A percentile compares a stretch with the other conserved stretches of the same genome.
Evolutionary conservation across 2,113 vertebrate species (phyloP).

Genomic region (Sturnus vulgaris): DNA sequence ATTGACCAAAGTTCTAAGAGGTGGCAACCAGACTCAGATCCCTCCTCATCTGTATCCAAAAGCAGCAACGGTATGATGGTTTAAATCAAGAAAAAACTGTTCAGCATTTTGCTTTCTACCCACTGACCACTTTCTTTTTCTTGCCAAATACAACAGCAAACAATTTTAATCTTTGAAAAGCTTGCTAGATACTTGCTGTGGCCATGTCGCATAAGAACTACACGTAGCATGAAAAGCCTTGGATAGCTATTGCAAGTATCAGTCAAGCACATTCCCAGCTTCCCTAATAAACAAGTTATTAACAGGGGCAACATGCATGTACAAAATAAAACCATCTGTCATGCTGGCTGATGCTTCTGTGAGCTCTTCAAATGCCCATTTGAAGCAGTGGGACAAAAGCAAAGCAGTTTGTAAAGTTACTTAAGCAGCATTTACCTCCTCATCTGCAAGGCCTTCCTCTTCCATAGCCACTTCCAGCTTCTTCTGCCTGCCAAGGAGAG

Average conservation of each 20-base stretch:
- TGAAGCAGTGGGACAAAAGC: background rate
- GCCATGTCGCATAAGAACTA: background rate
- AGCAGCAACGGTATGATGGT: fast-evolving
- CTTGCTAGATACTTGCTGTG: background rate
- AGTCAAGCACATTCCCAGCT: background rate
- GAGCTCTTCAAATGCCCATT: background rate
- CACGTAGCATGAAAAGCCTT: background rate
- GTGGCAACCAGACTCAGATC: background rate
- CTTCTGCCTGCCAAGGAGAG: slow-evolving; percentile 84
- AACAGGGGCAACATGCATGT: background rate
- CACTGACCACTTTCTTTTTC: background rate
- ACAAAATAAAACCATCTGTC: background rate
- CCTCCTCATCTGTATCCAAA: background rate
- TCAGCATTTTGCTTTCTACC: background rate
- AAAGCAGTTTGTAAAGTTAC: background rate
- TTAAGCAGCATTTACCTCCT: slow-evolving; percentile 81
- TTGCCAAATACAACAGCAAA: background rate
- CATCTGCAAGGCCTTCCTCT: slow-evolving; percentile 91
- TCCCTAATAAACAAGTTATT: background rate
- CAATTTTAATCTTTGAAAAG: background rate
- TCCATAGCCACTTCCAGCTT: slow-evolving; percentile 98
- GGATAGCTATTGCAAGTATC: background rate
- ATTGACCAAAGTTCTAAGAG: background rate
- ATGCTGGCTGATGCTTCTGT: background rate
- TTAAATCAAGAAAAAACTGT: background rate